Evolutionary conservation across 2,113 vertebrate genomes (phyloP).

Genomic region (Entomyzon cyanotis): DNA sequence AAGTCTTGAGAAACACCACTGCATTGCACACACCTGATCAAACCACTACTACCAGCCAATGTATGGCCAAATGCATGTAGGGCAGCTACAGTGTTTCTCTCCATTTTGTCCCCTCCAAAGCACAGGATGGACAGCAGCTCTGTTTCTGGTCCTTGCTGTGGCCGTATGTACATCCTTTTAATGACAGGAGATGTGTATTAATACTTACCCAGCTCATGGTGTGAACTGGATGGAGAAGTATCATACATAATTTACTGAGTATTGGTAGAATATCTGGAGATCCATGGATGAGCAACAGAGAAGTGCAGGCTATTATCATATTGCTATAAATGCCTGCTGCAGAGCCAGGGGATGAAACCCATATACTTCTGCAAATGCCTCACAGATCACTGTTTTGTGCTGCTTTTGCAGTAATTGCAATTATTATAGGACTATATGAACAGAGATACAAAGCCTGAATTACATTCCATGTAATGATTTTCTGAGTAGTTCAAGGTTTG

Average conservation of each 20-base stretch:
- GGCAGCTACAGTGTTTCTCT: not conserved
- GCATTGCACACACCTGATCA: not conserved
- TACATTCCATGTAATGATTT: conserved; percentile 7
- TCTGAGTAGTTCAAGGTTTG: conserved; percentile 23
- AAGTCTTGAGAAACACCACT: not conserved
- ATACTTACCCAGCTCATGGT: not conserved
- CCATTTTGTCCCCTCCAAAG: not conserved
- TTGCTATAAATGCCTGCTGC: not conserved
- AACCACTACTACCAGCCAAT: not conserved
- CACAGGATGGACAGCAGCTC: not conserved
- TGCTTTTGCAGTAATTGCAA: conserved; percentile 24
- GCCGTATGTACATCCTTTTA: not conserved
- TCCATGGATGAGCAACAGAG: not conserved
- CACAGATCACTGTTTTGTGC: conserved; percentile 19
- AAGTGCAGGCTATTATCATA: not conserved
- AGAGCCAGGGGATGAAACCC: conserved; percentile 31
- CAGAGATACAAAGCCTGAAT: conserved; percentile 8
- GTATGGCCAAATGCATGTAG: rapidly evolving
- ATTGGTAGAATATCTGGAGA: not conserved
- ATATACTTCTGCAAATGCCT: conserved; percentile 4
- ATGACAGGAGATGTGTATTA: not conserved
- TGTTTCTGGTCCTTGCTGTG: not conserved
- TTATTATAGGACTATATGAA: conserved; percentile 6
- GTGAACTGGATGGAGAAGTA: not conserved
- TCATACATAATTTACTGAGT: not conserved